Evolutionary conservation across 2,797 vertebrate species (phyloP).

Genomic region (Peromyscus eremicus): DNA sequence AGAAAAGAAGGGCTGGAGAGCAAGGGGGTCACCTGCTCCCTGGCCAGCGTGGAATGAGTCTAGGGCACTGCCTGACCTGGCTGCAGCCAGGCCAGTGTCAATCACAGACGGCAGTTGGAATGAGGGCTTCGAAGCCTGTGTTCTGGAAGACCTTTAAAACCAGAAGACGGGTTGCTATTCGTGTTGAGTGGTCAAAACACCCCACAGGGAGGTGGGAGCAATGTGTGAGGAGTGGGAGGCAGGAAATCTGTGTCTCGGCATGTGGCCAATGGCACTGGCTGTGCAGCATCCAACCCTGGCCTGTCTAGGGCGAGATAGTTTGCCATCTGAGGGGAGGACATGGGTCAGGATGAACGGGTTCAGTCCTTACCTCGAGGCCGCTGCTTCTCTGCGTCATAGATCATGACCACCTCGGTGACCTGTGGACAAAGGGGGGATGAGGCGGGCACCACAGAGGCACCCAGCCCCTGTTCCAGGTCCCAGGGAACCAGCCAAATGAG

Average conservation of each 20-base stretch:
- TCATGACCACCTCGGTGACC: slow-evolving; percentile 99
- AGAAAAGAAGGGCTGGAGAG: background rate
- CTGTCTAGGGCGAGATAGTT: slow-evolving; percentile 93
- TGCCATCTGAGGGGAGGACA: slow-evolving; percentile 96
- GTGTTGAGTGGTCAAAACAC: slow-evolving; percentile 71
- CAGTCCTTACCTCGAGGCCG: slow-evolving; percentile 99
- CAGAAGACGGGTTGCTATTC: slow-evolving; percentile 63
- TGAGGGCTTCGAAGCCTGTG: background rate
- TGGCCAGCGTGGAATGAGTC: background rate
- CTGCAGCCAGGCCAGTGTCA: background rate
- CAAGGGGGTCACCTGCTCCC: background rate
- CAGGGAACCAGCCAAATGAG: background rate
- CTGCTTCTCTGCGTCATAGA: slow-evolving; percentile 99
- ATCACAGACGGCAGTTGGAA: background rate
- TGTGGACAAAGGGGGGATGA: slow-evolving; percentile 89
- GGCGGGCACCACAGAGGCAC: background rate
- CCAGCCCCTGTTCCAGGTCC: background rate
- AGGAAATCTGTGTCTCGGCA: background rate
- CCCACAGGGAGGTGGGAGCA: slow-evolving; percentile 73
- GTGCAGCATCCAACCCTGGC: slow-evolving; percentile 75
- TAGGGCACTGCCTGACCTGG: background rate
- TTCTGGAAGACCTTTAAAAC: background rate
- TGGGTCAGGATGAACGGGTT: slow-evolving; percentile 93
- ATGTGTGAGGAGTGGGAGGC: slow-evolving; percentile 80
- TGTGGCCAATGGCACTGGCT: slow-evolving; percentile 55